Evolutionary conservation across 2,888 invertebrate species (phyloP).

Genomic region (Hyalella azteca): DNA sequence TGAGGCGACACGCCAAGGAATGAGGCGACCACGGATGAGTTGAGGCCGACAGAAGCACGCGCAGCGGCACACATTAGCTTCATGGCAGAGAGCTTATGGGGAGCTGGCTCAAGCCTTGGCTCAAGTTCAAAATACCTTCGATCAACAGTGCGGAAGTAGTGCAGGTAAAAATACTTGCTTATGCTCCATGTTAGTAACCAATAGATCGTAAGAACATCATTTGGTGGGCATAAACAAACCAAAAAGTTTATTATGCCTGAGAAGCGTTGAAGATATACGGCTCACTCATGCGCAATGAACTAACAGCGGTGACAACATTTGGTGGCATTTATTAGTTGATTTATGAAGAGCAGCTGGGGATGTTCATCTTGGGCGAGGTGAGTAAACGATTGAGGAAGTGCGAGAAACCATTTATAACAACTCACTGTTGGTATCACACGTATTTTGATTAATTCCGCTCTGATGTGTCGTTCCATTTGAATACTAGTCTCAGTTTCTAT

Average conservation of each 20-base stretch:
- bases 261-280: not conserved
- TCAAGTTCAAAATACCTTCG: slow-evolving; percentile 32
- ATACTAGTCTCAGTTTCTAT: too few relatives aligned
- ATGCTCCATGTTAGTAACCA: not conserved
- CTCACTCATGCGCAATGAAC: not conserved
- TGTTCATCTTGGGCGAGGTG: too few relatives aligned
- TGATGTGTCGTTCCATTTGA: too few relatives aligned
- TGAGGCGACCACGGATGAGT: not conserved
- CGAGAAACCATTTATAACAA: too few relatives aligned
- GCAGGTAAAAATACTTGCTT: not conserved
- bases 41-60: not conserved
- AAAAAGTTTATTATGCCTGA: not conserved
- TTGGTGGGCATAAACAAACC: not conserved
- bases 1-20: not conserved
- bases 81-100: slow-evolving; percentile 27
- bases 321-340: not conserved
- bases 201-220: too few relatives aligned
- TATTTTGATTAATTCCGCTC: too few relatives aligned
- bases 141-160: slow-evolving; percentile 18
- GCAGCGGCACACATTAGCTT: slow-evolving; percentile 23
- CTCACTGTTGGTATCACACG: too few relatives aligned
- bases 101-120: not conserved
- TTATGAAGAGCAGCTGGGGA: not conserved
- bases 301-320: not conserved
- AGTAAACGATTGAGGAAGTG: too few relatives aligned